phyloP scores from a whole-genome alignment of 30 jellyfish, hydroid and myxozoan species.

The Nemopilema nomurai region DNA sequence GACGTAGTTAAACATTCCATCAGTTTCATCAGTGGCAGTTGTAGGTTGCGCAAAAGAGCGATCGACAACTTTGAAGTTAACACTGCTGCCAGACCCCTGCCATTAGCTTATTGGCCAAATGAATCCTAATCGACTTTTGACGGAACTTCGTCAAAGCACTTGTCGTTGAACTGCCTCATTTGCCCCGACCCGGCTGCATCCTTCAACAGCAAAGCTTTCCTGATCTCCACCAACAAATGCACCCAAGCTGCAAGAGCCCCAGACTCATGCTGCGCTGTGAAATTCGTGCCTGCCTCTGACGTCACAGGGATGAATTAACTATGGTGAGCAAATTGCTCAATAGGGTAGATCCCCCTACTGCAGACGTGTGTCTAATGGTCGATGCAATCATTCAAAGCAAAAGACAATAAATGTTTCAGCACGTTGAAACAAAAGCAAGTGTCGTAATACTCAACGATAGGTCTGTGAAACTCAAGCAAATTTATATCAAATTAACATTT shows the following conservation, averaged over 20 bases:
- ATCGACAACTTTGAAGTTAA: neutral
- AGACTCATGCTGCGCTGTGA: neutral
- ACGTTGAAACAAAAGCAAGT: slow-evolving; percentile 6
- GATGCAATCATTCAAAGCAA: neutral
- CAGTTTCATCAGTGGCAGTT: too few relatives aligned
- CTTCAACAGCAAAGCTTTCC: neutral
- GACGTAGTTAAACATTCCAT: too few relatives aligned
- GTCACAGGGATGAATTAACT: neutral
- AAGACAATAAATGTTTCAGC: slow-evolving; percentile 27
- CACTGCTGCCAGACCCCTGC: neutral
- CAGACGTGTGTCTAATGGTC: neutral
- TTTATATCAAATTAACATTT: slow-evolving; percentile 36
- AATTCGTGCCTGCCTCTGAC: neutral
- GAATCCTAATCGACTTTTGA: neutral
- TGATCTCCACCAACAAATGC: neutral
- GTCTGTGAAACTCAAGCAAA: neutral
- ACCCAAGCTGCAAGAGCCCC: neutral
- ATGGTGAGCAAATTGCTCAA: neutral
- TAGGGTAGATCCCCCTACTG: neutral
- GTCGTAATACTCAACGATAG: slow-evolving; percentile 7
- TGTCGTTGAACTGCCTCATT: neutral
- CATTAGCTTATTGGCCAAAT: neutral
- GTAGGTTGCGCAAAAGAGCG: too few relatives aligned
- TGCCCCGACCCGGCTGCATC: neutral
- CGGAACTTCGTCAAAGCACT: neutral